Evolutionary conservation across 2,797 vertebrate genomes (phyloP), one percentile per base, ranked within the genome.

Genomic region (Tenualosa ilisha): DNA sequence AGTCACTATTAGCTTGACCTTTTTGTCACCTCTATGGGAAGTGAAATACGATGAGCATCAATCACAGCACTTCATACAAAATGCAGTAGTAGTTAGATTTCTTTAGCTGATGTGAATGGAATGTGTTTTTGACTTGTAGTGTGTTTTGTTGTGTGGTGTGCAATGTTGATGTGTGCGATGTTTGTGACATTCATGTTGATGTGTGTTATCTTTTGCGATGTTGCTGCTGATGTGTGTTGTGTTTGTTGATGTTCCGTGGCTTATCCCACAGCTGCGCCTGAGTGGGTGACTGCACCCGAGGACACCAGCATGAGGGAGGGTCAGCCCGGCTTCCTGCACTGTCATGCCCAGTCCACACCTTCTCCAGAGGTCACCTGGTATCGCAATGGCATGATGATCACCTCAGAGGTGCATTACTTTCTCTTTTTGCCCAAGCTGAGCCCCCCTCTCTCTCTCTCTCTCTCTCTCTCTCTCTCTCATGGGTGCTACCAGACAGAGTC

Each of bases 221-320:
- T 53, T 0, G 59, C 43, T 46, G 43, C 43, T 6, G n/a, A 22
- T 17, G 2, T 65, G 59, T 83, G n/a, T 13, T 46, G 40, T 40
- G 43, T 84, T 84, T 6, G 6, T 53, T 53, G 2, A 17, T 53
- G 51, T 53, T 83, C 61, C 82, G 22, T 91, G 53, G 82, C 81
- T 50, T 83, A 20, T 85, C 81, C 86, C 17, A 3, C 90, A 99
- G 98, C 97, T 46, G 86, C 95, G 8, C 98, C 98, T 51, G 96
- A 95, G 3, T 99, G 98, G 98, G 93, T 98, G 54, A 93, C 90
- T 50, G 96, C 92, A 92, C 98, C 98, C 61, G 95, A 95, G 90
- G 96, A 99, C 93, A 98, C 97, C 90, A 91, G 94, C 49, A 92
- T 99, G 84, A 97, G 98, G 90, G 98, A 99, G 89, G 97, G 98